Percentiles rank a stretch among this genome's conserved stretches.
These are phyloP conservation scores for Phymastichus coffea DNA, from an alignment of 1,140 invertebrate species.

Conservation along the genomic window DNA sequence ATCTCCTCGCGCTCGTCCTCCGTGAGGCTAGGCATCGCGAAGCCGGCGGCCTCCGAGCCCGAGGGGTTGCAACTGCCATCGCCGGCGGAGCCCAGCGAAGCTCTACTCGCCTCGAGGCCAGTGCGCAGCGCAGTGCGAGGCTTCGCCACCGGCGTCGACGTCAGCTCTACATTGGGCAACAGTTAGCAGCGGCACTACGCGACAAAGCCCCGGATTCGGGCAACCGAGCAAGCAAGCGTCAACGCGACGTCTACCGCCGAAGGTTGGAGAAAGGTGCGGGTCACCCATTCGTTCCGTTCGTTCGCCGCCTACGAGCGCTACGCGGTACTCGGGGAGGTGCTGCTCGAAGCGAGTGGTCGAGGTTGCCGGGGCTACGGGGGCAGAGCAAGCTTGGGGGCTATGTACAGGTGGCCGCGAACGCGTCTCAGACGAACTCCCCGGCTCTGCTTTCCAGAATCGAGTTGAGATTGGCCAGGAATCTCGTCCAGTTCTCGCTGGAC, in stretches of 20 bases:
- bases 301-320: constrained; percentile 23
- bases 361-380: too few species aligned
- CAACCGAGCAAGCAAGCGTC: too few species aligned
- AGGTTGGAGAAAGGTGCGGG: too few species aligned
- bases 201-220: too few species aligned
- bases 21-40: constrained; percentile 16
- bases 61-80: not conserved
- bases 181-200: too few species aligned
- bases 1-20: constrained; percentile 28
- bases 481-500: constrained; percentile 52
- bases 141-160: constrained; percentile 1
- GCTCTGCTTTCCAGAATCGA: constrained; percentile 52
- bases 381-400: not conserved
- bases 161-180: too few species aligned
- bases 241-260: too few species aligned
- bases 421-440: constrained; percentile 48
- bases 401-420: not conserved
- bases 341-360: too few species aligned
- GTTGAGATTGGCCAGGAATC: constrained; percentile 51
- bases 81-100: not conserved
- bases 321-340: constrained; percentile 12
- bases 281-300: too few species aligned
- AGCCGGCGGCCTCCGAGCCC: not conserved
- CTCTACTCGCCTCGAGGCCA: not conserved
- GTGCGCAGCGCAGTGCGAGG: not conserved